These are phyloP conservation scores for Colistium nudipinnis DNA, from an alignment of 2,113 vertebrate genomes.

Conservation along the genomic window DNA sequence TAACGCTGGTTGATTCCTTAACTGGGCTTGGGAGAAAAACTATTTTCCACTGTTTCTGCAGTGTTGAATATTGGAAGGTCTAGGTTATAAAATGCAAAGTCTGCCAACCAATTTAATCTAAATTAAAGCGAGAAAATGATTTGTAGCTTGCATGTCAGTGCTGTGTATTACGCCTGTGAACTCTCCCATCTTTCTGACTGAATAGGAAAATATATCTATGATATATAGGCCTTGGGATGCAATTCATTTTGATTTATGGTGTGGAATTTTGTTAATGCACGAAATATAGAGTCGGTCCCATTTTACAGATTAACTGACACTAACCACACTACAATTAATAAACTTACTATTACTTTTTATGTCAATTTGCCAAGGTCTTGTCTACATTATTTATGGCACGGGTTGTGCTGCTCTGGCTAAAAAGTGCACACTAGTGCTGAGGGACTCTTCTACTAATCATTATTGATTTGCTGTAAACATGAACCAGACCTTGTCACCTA, in stretches of 20 bases:
- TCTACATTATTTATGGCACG: background rate
- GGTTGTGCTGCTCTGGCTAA: background rate
- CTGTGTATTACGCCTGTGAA: background rate
- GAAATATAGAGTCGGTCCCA: background rate
- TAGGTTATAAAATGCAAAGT: background rate
- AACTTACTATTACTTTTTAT: background rate
- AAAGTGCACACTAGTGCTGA: background rate
- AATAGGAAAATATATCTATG: background rate
- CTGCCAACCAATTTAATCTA: conserved; percentile 2
- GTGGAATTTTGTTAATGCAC: background rate
- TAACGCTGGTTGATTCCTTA: conserved; percentile 15
- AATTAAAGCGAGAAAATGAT: background rate
- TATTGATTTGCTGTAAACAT: conserved; percentile 2
- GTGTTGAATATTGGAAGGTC: conserved; percentile 5
- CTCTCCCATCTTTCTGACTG: background rate
- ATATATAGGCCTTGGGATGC: background rate
- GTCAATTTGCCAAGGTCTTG: background rate
- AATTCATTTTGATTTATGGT: background rate
- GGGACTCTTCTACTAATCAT: background rate
- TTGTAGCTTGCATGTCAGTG: background rate
- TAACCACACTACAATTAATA: background rate
- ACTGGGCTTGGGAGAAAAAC: conserved; percentile 22
- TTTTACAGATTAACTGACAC: background rate
- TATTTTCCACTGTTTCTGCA: conserved; percentile 19
- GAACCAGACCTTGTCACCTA: conserved; percentile 1